These are phyloP conservation scores for Pipa parva DNA, from an alignment of 2,113 vertebrate genomes.

Conservation along the genomic window DNA sequence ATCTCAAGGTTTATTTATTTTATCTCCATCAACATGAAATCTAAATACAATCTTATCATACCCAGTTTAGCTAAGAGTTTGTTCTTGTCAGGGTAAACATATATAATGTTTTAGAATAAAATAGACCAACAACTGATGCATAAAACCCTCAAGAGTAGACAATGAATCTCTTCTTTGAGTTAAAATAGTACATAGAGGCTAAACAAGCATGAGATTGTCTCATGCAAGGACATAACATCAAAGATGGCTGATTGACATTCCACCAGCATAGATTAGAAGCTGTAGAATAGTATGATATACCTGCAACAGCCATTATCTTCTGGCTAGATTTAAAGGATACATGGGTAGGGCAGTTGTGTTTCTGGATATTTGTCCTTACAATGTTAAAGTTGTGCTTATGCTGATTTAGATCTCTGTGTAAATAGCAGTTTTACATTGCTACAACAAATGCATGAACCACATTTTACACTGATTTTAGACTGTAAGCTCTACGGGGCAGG, in stretches of 20 bases:
- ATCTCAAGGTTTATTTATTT: too few relatives aligned
- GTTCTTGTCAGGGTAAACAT: not conserved
- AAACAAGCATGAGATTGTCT: conserved; percentile 34
- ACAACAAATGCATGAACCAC: too few relatives aligned
- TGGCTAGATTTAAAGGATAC: conserved; percentile 5
- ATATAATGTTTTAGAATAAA: conserved; percentile 50
- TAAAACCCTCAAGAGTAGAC: conserved; percentile 57
- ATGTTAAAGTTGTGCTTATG: too few relatives aligned
- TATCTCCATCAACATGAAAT: too few relatives aligned
- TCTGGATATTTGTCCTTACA: not conserved
- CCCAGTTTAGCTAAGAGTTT: not conserved
- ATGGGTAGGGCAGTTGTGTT: conserved; percentile 2
- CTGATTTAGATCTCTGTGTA: too few relatives aligned
- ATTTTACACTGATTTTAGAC: too few relatives aligned
- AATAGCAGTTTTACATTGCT: too few relatives aligned
- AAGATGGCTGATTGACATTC: conserved; percentile 34
- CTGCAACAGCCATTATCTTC: conserved; percentile 15
- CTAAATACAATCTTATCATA: too few relatives aligned
- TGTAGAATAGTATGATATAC: conserved; percentile 7
- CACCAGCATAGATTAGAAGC: conserved; percentile 13
- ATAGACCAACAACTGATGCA: conserved; percentile 54
- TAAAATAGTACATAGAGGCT: conserved; percentile 37
- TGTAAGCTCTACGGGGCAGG: too few relatives aligned
- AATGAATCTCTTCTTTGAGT: conserved; percentile 50
- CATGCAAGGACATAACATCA: conserved; percentile 15